A percentile compares a stretch with the other conserved stretches of the same genome.
Evolutionary conservation across 1,140 invertebrate genomes (phyloP).

Genomic region (Drosophila seguyi): DNA sequence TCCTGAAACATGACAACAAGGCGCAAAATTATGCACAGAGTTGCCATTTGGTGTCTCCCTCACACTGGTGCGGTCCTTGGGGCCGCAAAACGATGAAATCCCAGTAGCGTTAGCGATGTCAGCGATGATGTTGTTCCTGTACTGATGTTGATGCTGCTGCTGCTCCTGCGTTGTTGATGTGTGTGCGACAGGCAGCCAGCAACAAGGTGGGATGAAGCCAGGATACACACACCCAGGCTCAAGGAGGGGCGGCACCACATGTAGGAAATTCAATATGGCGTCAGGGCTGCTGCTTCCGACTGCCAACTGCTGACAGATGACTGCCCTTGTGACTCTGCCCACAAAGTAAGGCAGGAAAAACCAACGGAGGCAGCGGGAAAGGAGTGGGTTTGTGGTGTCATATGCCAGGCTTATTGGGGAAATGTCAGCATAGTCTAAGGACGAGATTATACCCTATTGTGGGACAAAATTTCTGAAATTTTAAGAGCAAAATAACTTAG

Average conservation of each 20-base stretch:
- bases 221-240: constrained; percentile 37
- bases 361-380: constrained; percentile 4
- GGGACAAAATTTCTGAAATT: neutral
- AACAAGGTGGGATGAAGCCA: constrained; percentile 69
- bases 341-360: constrained; percentile 40
- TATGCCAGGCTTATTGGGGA: constrained; percentile 16
- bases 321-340: constrained; percentile 39
- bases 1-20: constrained; percentile 75
- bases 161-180: constrained; percentile 46
- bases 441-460: constrained; percentile 11
- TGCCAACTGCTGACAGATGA: constrained; percentile 80
- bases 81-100: constrained; percentile 59
- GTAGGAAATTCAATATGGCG: constrained; percentile 75
- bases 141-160: constrained; percentile 16
- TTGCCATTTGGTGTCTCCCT: constrained; percentile 57
- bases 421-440: neutral
- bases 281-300: constrained; percentile 48
- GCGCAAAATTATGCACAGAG: constrained; percentile 81
- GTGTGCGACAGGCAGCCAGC: constrained; percentile 68
- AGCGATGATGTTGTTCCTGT: constrained; percentile 53
- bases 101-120: constrained; percentile 67
- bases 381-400: constrained; percentile 28
- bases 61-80: constrained; percentile 8
- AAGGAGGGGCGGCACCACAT: constrained; percentile 28
- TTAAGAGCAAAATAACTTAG: neutral